A percentile compares a stretch with the other conserved stretches of the same genome.
Evolutionary conservation across 92 coral and sea anemone species (phyloP).

Genomic region (Umimayanthus chanpuru): DNA sequence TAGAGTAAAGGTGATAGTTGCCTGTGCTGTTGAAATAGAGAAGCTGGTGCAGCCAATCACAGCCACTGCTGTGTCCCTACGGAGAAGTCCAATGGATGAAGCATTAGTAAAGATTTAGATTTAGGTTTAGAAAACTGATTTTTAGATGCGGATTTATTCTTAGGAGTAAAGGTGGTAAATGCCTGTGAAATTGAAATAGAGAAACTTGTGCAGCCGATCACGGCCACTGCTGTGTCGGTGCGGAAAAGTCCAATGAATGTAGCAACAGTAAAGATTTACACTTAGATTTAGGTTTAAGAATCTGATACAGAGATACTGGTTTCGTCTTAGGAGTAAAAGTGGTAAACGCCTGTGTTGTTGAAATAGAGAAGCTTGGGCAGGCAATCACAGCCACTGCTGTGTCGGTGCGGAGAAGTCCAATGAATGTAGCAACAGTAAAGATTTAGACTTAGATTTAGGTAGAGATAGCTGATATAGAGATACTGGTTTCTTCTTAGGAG

Average conservation of each 20-base stretch:
- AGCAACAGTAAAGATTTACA: slow-evolving; percentile 46
- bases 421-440: slow-evolving; percentile 60
- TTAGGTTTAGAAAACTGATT: no score
- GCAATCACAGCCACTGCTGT: slow-evolving; percentile 67
- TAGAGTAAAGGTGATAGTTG: slow-evolving; percentile 81
- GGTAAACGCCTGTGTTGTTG: slow-evolving; percentile 66
- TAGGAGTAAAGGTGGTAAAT: slow-evolving; percentile 85
- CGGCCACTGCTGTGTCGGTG: slow-evolving; percentile 69
- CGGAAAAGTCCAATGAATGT: slow-evolving; percentile 70
- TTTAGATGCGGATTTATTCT: background rate
- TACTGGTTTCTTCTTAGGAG: slow-evolving; percentile 53
- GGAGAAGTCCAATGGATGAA: slow-evolving; percentile 68
- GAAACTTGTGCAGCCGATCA: slow-evolving; percentile 68
- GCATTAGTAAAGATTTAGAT: slow-evolving; percentile 48
- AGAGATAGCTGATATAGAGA: no score
- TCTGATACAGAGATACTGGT: background rate
- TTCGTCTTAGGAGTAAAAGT: slow-evolving; percentile 70
- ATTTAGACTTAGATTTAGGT: no score
- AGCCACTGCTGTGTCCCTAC: slow-evolving; percentile 71
- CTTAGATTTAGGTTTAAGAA: no score
- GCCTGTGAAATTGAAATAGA: slow-evolving; percentile 73
- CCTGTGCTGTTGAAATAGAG: slow-evolving; percentile 72
- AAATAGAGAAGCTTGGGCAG: slow-evolving; percentile 78
- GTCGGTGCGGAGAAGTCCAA: slow-evolving; percentile 76
- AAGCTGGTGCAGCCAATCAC: slow-evolving; percentile 71